Base-by-base conservation (phyloP, 1,140 invertebrate genomes). In the Micrasema longulum region DNA sequence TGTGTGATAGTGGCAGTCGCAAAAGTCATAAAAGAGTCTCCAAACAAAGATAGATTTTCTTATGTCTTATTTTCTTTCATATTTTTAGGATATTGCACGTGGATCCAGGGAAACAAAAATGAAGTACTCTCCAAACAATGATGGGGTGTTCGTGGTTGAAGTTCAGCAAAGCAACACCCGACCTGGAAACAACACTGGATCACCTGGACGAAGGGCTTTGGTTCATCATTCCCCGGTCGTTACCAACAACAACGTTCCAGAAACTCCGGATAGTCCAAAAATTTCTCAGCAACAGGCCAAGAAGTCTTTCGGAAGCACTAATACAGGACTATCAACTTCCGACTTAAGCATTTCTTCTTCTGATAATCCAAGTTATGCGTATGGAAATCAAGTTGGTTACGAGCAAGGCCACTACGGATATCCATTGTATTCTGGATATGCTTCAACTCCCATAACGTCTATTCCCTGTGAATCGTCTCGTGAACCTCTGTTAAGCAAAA, bases 91-190 rank as follows among this genome's bases (percentile, higher is more conserved):
- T 76, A 88, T 91, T 35, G 86, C 88, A 23, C 87, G 88, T 63
- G 88, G 89, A 50, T 88, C 89, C 22, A 84, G 89, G 3, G 89
- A 90, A 77, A 90, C 89, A 0, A 90, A 89, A 74, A 89, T 91
- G 88, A 89, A 89, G 74, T 89, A 89, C 71, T 89, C 87, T 16
- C 87, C 87, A 16, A 89, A 91, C 74, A 89, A 90, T 79, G 89
- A 91, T 68, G 91, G 91, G n/a, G 91, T 92, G 22, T 93, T 93
- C 71, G 90, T 93, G 1, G 91, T 93, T 2, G 91, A 93, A 76
- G 90, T 92, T 0, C 87, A 87, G 77, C 87, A 87, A 74, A 72
- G 65, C 60, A 75, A 76, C n/a, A 75, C 77, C 16, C 77, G 80
- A 45, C 69, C 76, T 74, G 6, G 80, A 77, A n/a, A 78, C 78